Conservation (phyloP, 2,888 invertebrate species). For the Chrysolina americana region DNA sequence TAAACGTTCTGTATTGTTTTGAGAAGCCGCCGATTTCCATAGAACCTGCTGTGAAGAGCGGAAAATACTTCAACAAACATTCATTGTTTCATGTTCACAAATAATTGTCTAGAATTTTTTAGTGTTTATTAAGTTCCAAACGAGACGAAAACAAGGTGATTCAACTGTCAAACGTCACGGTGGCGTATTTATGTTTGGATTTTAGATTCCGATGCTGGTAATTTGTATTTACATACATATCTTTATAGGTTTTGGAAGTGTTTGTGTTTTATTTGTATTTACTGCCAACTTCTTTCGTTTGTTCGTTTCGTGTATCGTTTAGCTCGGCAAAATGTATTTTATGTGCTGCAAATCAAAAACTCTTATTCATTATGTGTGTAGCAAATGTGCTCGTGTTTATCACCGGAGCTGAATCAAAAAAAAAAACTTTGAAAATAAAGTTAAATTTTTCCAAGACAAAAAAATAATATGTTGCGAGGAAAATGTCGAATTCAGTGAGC, state of each 20-base stretch:
- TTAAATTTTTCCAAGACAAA: too few species aligned
- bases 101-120: conserved; percentile 15
- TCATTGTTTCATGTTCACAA: conserved; percentile 18
- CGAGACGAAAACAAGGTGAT: conserved; percentile 24
- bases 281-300: too few species aligned
- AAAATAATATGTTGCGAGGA: too few species aligned
- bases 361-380: too few species aligned
- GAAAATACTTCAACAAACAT: conserved; percentile 27
- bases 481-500: too few species aligned
- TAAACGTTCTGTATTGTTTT: conserved; percentile 17
- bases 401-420: too few species aligned
- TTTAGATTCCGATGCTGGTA: background rate
- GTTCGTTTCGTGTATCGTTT: too few species aligned
- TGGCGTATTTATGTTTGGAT: background rate
- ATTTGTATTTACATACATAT: conserved; percentile 14
- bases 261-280: too few species aligned
- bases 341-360: too few species aligned
- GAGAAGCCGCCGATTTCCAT: conserved; percentile 12
- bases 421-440: too few species aligned
- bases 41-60: conserved; percentile 4
- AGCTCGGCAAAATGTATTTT: too few species aligned
- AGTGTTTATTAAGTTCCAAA: conserved; percentile 3
- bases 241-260: background rate
- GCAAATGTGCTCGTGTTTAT: too few species aligned
- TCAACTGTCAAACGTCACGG: conserved; percentile 9